Conservation (phyloP, 2,888 invertebrate species). For the Harpalus rubripes region DNA sequence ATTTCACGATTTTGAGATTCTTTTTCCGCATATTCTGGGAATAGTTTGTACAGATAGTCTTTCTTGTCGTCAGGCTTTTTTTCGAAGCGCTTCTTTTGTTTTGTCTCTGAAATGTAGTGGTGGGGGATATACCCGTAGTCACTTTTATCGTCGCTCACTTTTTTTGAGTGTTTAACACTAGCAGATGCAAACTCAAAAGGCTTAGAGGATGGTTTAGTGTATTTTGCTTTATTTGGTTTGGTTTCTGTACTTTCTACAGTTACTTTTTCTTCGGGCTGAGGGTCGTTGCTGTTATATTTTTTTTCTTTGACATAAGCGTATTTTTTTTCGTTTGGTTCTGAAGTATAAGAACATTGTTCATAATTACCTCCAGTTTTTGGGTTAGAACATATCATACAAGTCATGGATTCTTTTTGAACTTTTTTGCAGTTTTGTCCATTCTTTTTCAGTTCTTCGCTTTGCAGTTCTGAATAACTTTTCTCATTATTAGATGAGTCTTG, state of each 20-base stretch:
- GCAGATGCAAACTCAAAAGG: slow-evolving; percentile 68
- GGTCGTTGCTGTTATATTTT: slow-evolving; percentile 82
- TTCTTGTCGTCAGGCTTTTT: slow-evolving; percentile 75
- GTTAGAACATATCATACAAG: slow-evolving; percentile 87
- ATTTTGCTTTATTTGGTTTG: slow-evolving; percentile 69
- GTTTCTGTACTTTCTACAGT: slow-evolving; percentile 75
- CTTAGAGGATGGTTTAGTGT: slow-evolving; percentile 13
- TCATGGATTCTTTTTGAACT: slow-evolving; percentile 83
- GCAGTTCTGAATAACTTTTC: slow-evolving; percentile 82
- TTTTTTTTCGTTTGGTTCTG: slow-evolving; percentile 85
- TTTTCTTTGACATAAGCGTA: slow-evolving; percentile 84
- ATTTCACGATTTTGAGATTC: slow-evolving; percentile 77
- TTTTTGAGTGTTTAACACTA: slow-evolving; percentile 40
- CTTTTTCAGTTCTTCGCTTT: slow-evolving; percentile 82
- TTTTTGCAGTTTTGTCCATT: slow-evolving; percentile 84
- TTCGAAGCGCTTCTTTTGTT: slow-evolving; percentile 66
- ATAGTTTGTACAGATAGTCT: slow-evolving; percentile 77
- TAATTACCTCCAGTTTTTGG: slow-evolving; percentile 87
- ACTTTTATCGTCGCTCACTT: slow-evolving; percentile 38
- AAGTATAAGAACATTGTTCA: slow-evolving; percentile 89
- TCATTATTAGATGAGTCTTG: slow-evolving; percentile 78
- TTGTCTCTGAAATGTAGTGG: slow-evolving; percentile 54
- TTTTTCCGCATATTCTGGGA: slow-evolving; percentile 75
- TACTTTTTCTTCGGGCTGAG: slow-evolving; percentile 78
- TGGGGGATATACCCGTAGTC: slow-evolving; percentile 26